Percentiles rank a stretch among this genome's conserved stretches.
Conservation (phyloP, 2,113 vertebrate species). For the Leptobrachium ailaonicum region DNA sequence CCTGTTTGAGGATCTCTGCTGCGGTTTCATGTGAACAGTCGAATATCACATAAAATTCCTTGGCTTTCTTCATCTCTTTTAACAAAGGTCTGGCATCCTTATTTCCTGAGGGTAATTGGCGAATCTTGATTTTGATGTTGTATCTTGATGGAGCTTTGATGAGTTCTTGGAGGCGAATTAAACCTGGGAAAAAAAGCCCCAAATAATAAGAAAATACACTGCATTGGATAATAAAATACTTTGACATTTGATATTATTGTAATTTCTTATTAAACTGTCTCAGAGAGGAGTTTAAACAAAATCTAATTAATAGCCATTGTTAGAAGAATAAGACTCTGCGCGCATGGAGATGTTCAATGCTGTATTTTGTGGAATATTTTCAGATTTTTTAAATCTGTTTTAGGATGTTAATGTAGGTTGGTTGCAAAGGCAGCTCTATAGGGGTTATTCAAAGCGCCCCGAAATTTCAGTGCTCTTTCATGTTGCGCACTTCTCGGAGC, state of each 20-base stretch:
- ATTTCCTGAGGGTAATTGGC: slow-evolving; percentile 88
- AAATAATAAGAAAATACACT: slow-evolving; percentile 35
- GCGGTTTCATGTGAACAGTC: slow-evolving; percentile 91
- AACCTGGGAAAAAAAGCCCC: slow-evolving; percentile 69
- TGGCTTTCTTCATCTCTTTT: slow-evolving; percentile 98
- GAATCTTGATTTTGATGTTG: slow-evolving; percentile 97
- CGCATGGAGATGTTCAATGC: neutral
- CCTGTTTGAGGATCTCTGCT: slow-evolving; percentile 93
- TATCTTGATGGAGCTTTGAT: slow-evolving; percentile 98
- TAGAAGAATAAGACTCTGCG: neutral
- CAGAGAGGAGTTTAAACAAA: slow-evolving; percentile 9
- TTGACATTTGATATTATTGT: neutral
- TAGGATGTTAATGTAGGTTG: no score
- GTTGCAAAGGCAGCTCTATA: no score
- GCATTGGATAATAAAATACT: slow-evolving; percentile 4
- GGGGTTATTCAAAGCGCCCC: no score
- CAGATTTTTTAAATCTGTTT: neutral
- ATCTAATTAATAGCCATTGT: slow-evolving; percentile 19
- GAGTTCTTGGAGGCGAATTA: slow-evolving; percentile 96
- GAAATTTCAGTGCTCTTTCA: no score
- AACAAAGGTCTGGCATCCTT: slow-evolving; percentile 91
- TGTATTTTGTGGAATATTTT: neutral
- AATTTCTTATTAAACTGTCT: slow-evolving; percentile 15
- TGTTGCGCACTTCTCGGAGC: no score
- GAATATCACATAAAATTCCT: slow-evolving; percentile 95